A percentile compares a stretch with the other conserved stretches of the same genome.
Evolutionary conservation across 2,113 vertebrate species (phyloP).

Genomic region (Otis tarda): DNA sequence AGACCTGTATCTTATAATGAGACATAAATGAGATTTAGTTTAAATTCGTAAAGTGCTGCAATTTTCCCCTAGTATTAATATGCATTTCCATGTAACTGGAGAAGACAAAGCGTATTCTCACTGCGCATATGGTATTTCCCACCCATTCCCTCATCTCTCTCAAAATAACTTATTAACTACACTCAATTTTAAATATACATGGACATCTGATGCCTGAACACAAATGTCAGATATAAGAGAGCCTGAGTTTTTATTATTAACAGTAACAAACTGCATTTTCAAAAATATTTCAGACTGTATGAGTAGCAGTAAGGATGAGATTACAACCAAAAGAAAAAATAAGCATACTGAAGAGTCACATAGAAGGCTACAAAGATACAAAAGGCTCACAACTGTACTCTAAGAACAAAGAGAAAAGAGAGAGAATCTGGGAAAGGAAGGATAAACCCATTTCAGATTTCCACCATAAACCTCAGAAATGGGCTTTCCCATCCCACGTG

Average conservation of each 20-base stretch:
- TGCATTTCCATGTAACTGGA: not conserved
- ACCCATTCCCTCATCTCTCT: not conserved
- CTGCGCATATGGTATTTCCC: not conserved
- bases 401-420: not conserved
- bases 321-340: not conserved
- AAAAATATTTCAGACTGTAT: not conserved
- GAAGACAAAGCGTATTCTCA: not conserved
- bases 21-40: not conserved
- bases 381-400: not conserved
- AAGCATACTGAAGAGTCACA: not conserved
- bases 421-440: not conserved
- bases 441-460: not conserved
- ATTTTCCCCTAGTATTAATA: not conserved
- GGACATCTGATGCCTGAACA: not conserved
- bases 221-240: not conserved
- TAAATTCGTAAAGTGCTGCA: not conserved
- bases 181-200: not conserved
- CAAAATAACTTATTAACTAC: not conserved
- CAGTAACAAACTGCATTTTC: not conserved
- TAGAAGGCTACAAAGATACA: not conserved
- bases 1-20: not conserved
- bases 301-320: not conserved
- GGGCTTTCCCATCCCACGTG: not conserved
- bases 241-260: not conserved
- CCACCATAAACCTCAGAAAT: not conserved